Evolutionary conservation across 2,888 invertebrate genomes (phyloP).

Genomic region (Resseliella maxima): DNA sequence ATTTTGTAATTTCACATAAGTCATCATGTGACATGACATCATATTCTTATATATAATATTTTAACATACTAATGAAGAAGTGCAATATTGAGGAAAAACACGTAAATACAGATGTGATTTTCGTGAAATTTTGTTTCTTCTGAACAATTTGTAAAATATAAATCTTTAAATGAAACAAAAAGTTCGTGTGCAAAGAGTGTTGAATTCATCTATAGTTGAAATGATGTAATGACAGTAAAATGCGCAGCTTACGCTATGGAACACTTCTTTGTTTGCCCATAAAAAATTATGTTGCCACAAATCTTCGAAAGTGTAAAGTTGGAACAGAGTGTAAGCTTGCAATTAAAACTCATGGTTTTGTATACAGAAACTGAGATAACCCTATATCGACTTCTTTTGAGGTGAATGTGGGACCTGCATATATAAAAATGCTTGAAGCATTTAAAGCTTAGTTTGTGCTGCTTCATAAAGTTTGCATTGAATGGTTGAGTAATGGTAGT

Average conservation of each 20-base stretch:
- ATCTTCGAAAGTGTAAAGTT: background rate
- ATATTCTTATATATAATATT: background rate
- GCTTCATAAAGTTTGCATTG: constrained; percentile 6
- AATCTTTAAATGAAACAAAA: no score
- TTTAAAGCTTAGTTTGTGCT: background rate
- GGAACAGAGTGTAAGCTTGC: background rate
- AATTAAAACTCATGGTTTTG: background rate
- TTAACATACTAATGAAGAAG: no score
- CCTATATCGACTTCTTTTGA: background rate
- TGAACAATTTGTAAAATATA: no score
- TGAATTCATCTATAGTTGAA: background rate
- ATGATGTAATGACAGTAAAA: background rate
- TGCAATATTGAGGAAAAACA: no score
- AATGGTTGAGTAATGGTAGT: background rate
- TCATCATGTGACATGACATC: no score
- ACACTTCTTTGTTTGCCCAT: background rate
- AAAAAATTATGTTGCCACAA: constrained; percentile 7
- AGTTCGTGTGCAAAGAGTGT: background rate
- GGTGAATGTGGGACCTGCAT: background rate
- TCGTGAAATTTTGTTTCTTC: no score
- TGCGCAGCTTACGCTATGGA: background rate
- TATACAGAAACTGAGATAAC: background rate
- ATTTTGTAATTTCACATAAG: background rate
- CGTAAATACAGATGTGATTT: no score
- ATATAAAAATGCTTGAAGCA: background rate